A percentile compares a stretch with the other conserved stretches of the same genome.
Conservation (phyloP, 2,797 vertebrate genomes). For the Pipistrellus nathusii region DNA sequence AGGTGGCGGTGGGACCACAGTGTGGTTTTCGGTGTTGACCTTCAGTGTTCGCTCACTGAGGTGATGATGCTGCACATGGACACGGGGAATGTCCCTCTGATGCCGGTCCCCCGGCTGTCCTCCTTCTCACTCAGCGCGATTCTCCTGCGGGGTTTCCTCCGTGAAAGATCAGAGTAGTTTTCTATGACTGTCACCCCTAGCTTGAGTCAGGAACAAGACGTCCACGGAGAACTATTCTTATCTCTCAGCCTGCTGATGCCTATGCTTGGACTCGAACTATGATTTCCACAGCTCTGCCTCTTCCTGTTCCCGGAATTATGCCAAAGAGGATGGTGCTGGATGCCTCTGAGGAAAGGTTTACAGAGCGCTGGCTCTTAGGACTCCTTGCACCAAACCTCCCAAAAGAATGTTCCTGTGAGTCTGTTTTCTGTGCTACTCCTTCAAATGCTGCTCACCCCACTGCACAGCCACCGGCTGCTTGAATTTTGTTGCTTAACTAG, state of each 20-base stretch:
- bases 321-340: no score
- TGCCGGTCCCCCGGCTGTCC: no score
- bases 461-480: neutral
- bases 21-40: neutral
- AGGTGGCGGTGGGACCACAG: neutral
- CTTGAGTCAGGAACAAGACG: neutral
- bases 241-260: neutral
- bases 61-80: neutral
- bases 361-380: neutral
- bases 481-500: neutral
- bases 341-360: neutral
- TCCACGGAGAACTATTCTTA: neutral
- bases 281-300: neutral
- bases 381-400: neutral
- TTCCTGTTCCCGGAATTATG: neutral
- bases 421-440: neutral
- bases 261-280: neutral
- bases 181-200: neutral
- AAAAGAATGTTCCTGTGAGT: neutral
- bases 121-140: neutral
- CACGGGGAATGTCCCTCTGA: rapidly evolving
- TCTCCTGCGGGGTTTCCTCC: neutral
- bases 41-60: neutral
- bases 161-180: neutral
- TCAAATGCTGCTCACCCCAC: neutral